Conservation (phyloP, 2,113 vertebrate species). For the Felis catus region DNA sequence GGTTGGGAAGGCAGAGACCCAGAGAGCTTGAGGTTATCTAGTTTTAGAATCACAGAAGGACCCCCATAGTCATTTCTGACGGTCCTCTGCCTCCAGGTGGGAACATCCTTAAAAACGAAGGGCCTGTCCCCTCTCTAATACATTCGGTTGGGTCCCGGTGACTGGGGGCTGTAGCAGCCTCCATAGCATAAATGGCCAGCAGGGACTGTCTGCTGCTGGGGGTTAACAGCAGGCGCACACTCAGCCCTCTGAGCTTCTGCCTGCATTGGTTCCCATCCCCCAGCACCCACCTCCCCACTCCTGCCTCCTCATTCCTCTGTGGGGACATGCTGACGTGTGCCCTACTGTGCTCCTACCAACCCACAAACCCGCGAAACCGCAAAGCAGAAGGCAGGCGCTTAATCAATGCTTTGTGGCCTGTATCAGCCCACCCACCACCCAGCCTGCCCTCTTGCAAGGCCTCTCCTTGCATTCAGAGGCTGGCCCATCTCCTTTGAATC, state of each 20-base stretch:
- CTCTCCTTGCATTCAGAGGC: background rate
- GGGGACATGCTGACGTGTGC: background rate
- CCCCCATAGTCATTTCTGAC: background rate
- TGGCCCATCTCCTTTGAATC: accelerated
- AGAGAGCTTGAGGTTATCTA: background rate
- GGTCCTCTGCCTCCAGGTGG: background rate
- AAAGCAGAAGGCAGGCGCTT: background rate
- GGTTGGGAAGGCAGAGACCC: background rate
- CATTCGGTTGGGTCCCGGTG: background rate
- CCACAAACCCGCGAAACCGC: background rate
- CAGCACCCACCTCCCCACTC: too few relatives aligned
- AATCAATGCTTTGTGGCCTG: background rate
- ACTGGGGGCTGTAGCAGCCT: background rate
- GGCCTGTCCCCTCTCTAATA: background rate
- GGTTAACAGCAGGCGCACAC: background rate
- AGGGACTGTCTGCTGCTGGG: accelerated
- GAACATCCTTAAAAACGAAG: background rate
- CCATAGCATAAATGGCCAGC: accelerated
- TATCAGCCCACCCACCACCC: background rate
- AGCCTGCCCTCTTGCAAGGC: background rate
- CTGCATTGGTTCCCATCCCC: accelerated
- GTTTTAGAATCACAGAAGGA: background rate
- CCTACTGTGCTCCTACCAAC: background rate
- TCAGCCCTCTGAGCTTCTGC: background rate
- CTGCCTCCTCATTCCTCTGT: background rate